A percentile compares a stretch with the other conserved stretches of the same genome.
These are phyloP conservation scores for Drosophila fuyamai DNA, from an alignment of 1,140 invertebrate genomes.

Conservation along the genomic window DNA sequence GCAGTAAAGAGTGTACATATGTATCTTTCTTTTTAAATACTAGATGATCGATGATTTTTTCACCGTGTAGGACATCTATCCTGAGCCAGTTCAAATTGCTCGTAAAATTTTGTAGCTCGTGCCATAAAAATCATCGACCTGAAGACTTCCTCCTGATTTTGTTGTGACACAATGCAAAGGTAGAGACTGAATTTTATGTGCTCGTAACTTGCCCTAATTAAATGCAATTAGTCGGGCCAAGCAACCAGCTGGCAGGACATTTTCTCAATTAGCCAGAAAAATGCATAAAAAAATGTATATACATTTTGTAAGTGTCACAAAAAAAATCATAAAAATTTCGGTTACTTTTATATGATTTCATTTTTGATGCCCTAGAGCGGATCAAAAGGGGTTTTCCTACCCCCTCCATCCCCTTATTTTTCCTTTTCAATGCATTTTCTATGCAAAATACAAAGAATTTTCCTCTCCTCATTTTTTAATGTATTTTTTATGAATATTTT, in stretches of 20 bases:
- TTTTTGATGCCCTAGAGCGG: constrained; percentile 20
- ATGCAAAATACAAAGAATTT: constrained; percentile 53
- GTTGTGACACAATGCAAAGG: constrained; percentile 55
- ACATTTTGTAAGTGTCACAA: constrained; percentile 59
- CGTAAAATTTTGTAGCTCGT: constrained; percentile 44
- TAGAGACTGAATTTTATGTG: constrained; percentile 32
- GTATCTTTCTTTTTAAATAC: no score
- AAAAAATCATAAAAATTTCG: constrained; percentile 56
- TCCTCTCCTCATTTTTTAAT: constrained; percentile 44
- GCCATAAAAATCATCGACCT: constrained; percentile 54
- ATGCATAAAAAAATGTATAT: constrained; percentile 60
- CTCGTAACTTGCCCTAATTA: constrained; percentile 61
- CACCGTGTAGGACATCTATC: background rate
- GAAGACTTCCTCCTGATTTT: constrained; percentile 31
- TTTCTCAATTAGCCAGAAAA: constrained; percentile 58
- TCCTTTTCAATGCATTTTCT: constrained; percentile 53
- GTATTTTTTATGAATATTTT: constrained; percentile 63
- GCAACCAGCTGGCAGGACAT: constrained; percentile 48
- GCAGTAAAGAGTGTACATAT: no score
- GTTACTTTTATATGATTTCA: constrained; percentile 49
- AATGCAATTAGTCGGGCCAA: constrained; percentile 53
- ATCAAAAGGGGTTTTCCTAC: constrained; percentile 34
- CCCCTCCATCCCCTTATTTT: constrained; percentile 1
- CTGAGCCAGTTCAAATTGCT: constrained; percentile 39
- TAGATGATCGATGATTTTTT: background rate